Percentiles rank a stretch among this genome's conserved stretches.
phyloP scores from a whole-genome alignment of 2,797 vertebrate species.

The Decapterus maruadsi region DNA sequence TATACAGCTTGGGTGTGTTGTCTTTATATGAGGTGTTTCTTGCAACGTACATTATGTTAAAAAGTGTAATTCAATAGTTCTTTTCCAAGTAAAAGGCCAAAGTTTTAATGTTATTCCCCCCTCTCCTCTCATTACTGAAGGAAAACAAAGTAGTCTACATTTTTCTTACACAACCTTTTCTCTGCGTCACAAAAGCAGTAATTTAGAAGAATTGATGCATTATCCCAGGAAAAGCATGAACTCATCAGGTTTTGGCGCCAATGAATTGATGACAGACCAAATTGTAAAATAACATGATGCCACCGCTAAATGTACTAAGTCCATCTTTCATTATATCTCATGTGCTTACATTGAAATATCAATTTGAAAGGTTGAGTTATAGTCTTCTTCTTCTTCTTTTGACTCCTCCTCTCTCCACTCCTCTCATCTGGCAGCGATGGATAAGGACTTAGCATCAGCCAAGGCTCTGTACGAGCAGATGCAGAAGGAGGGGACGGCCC shows the following conservation, averaged over 20 bases:
- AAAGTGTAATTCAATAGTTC: not conserved
- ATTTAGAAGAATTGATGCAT: not conserved
- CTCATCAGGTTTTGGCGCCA: not conserved
- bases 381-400: conserved; percentile 12
- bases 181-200: not conserved
- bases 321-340: conserved; percentile 1
- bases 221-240: not conserved
- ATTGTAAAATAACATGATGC: not conserved
- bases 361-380: not conserved
- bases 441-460: conserved; percentile 87
- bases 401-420: not conserved
- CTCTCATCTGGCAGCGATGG: conserved; percentile 79
- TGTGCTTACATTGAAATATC: not conserved
- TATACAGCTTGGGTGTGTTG: not conserved
- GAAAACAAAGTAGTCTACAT: not conserved
- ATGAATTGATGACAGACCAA: not conserved
- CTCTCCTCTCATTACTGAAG: not conserved
- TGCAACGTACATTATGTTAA: not conserved
- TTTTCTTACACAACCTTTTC: not conserved
- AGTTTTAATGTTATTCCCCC: too few species aligned
- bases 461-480: conserved; percentile 86
- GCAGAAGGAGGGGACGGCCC: conserved; percentile 80
- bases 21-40: not conserved
- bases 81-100: not conserved
- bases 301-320: not conserved